Evolutionary conservation across 2,113 vertebrate genomes (phyloP).

Genomic region (Eidolon helvum): DNA sequence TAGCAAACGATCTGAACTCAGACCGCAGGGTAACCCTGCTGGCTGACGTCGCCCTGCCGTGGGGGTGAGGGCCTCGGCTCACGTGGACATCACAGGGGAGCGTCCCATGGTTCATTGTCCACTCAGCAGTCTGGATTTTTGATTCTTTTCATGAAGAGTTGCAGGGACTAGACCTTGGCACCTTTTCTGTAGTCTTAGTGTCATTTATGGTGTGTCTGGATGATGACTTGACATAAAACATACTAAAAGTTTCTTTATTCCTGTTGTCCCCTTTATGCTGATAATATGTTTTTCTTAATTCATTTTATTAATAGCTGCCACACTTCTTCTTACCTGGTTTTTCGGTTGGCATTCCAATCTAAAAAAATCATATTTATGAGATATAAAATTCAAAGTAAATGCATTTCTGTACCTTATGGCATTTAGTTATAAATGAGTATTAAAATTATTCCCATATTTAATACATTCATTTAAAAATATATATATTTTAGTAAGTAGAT

Average conservation of each 20-base stretch:
- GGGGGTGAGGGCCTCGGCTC: conserved; percentile 47
- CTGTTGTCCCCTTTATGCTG: not conserved
- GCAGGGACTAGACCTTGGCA: conserved; percentile 42
- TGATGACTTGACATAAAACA: not conserved
- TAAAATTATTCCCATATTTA: not conserved
- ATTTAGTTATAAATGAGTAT: not conserved
- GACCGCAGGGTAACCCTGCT: conserved; percentile 19
- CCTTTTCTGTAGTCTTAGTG: conserved; percentile 1
- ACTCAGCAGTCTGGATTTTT: conserved; percentile 68
- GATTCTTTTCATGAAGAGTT: conserved; percentile 58
- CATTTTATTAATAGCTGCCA: not conserved
- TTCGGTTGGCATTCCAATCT: not conserved
- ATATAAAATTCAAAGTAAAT: not conserved
- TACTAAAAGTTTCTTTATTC: not conserved
- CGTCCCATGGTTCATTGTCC: not conserved
- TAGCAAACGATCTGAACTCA: conserved; percentile 36
- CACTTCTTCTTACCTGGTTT: not conserved
- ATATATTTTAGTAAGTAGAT: not conserved
- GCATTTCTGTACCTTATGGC: not conserved
- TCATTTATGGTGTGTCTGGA: conserved; percentile 54
- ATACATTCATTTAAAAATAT: not conserved
- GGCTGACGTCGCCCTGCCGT: conserved; percentile 51
- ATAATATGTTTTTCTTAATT: conserved; percentile 43
- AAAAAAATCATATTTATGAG: not conserved
- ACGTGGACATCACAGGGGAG: not conserved